Conservation (phyloP, 35 echinoderm and acorn worm genomes). For the Strongylocentrotus purpuratus region DNA sequence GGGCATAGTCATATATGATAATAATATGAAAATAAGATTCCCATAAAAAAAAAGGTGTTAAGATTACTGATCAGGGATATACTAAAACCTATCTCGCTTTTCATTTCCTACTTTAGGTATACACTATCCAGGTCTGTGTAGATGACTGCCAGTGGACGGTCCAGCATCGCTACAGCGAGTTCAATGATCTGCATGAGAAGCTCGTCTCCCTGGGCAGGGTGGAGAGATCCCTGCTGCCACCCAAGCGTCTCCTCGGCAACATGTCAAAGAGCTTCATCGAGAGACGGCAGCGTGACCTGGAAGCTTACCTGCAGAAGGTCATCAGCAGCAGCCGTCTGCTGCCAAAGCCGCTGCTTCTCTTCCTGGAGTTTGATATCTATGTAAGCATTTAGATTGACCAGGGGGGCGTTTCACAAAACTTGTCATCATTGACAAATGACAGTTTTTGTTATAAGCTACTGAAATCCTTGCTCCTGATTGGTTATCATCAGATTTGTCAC, state of each 20-base stretch:
- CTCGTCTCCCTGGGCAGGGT: conserved; percentile 65
- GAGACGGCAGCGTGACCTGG: conserved; percentile 81
- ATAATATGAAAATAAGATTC: no score
- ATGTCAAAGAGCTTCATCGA: conserved; percentile 89
- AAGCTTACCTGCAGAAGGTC: conserved; percentile 76
- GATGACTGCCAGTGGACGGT: conserved; percentile 86
- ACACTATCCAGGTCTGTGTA: conserved; percentile 79
- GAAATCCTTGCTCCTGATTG: no score
- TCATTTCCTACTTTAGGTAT: conserved; percentile 70
- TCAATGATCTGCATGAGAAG: conserved; percentile 84
- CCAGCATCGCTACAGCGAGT: conserved; percentile 96
- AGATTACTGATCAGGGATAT: not conserved
- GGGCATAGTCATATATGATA: no score
- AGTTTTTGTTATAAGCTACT: no score
- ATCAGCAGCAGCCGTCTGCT: conserved; percentile 64
- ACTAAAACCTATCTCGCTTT: not conserved
- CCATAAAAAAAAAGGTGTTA: not conserved
- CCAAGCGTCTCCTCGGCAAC: conserved; percentile 91
- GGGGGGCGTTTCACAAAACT: no score
- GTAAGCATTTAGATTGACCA: conserved; percentile 59
- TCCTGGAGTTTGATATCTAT: conserved; percentile 98
- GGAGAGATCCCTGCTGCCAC: conserved; percentile 67
- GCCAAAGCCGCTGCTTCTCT: conserved; percentile 70
- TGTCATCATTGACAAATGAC: no score
- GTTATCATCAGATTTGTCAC: no score